A percentile compares a stretch with the other conserved stretches of the same genome.
phyloP scores from a whole-genome alignment of 2,888 invertebrate genomes.

The Linnaemya vulpina region DNA sequence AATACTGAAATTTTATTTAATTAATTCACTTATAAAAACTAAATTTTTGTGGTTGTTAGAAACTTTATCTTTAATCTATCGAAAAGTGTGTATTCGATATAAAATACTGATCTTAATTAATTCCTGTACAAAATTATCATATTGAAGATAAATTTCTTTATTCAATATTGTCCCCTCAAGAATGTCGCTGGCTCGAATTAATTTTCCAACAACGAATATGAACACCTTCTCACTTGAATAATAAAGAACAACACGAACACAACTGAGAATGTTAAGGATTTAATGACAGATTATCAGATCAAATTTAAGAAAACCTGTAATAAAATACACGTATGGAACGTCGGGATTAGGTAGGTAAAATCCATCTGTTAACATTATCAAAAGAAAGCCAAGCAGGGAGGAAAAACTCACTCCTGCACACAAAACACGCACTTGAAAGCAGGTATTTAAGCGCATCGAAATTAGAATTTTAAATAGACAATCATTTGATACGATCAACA shows the following conservation, averaged over 20 bases:
- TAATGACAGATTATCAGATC: conserved; percentile 61
- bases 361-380: conserved; percentile 63
- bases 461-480: conserved; percentile 11
- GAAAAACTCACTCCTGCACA: background rate
- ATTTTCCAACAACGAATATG: conserved; percentile 7
- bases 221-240: background rate
- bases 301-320: conserved; percentile 56
- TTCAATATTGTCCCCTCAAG: background rate
- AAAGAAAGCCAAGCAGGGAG: conserved; percentile 33
- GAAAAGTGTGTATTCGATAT: background rate
- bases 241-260: background rate
- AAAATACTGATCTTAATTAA: conserved; percentile 7
- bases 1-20: background rate
- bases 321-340: conserved; percentile 23
- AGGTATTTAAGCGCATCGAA: background rate
- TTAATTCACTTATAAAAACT: background rate
- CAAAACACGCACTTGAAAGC: background rate
- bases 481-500: conserved; percentile 37
- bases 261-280: conserved; percentile 49
- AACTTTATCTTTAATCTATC: conserved; percentile 14
- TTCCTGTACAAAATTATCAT: background rate
- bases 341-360: conserved; percentile 59
- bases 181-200: conserved; percentile 25
- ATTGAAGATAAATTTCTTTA: background rate
- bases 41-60: background rate